Evolutionary conservation across 2,113 vertebrate species (phyloP).

Genomic region (Sander vitreus): DNA sequence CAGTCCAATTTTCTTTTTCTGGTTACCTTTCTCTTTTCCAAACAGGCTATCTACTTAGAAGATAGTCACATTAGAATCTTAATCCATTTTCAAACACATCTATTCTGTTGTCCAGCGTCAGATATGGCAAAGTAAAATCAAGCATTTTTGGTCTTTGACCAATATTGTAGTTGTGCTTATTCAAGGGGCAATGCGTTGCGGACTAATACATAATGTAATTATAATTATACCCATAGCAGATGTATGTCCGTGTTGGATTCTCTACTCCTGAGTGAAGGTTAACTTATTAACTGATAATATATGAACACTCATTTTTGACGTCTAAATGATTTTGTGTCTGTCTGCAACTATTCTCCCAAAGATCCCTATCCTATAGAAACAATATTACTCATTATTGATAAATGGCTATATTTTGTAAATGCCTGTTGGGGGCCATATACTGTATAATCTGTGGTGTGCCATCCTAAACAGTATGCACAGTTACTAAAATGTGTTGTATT

Average conservation of each 20-base stretch:
- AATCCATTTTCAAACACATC: slow-evolving; percentile 16
- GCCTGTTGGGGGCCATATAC: slow-evolving; percentile 46
- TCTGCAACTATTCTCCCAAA: slow-evolving; percentile 66
- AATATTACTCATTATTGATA: slow-evolving; percentile 42
- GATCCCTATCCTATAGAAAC: slow-evolving; percentile 49
- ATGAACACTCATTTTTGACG: slow-evolving; percentile 37
- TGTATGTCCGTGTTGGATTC: slow-evolving; percentile 46
- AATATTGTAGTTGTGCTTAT: slow-evolving; percentile 62
- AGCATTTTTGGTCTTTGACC: slow-evolving; percentile 54
- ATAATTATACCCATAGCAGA: slow-evolving; percentile 48
- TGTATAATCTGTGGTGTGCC: slow-evolving; percentile 61
- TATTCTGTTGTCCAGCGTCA: slow-evolving; percentile 30
- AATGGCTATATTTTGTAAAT: slow-evolving; percentile 59
- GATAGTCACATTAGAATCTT: slow-evolving; percentile 28
- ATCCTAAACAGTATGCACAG: slow-evolving; percentile 49
- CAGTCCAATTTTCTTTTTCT: slow-evolving; percentile 16
- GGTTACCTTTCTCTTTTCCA: slow-evolving; percentile 38
- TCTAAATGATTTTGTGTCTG: slow-evolving; percentile 55
- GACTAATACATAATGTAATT: slow-evolving; percentile 34
- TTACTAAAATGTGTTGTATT: slow-evolving; percentile 53
- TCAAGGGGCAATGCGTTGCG: slow-evolving; percentile 34
- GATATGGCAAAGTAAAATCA: slow-evolving; percentile 36
- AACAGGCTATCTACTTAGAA: slow-evolving; percentile 29
- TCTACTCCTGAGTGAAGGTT: slow-evolving; percentile 51
- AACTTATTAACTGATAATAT: slow-evolving; percentile 47